A percentile compares a stretch with the other conserved stretches of the same genome.
These are phyloP conservation scores for Oryzias melastigma DNA, from an alignment of 2,113 vertebrate genomes.

Conservation along the genomic window DNA sequence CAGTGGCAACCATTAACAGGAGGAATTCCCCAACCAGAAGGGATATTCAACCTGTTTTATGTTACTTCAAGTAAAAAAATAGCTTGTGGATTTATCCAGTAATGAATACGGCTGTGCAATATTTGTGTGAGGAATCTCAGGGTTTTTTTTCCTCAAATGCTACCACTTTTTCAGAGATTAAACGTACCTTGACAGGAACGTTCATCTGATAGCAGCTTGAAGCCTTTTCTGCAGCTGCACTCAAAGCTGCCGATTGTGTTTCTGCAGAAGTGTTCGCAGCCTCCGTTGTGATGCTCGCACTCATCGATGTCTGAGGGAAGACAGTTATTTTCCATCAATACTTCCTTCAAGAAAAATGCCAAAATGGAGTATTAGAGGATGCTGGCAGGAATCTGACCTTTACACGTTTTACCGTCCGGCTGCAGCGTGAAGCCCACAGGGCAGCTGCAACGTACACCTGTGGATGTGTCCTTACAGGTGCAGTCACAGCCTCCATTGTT, in stretches of 20 bases:
- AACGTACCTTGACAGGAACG: slow-evolving; percentile 93
- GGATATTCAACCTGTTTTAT: slow-evolving; percentile 1
- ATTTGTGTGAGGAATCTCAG: too few species aligned
- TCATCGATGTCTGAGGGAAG: slow-evolving; percentile 89
- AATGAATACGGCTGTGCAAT: too few species aligned
- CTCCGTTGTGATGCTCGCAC: slow-evolving; percentile 88
- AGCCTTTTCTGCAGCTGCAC: slow-evolving; percentile 95
- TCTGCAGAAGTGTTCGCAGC: slow-evolving; percentile 95
- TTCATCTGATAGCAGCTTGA: slow-evolving; percentile 96
- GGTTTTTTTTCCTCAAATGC: too few species aligned
- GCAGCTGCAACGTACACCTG: slow-evolving; percentile 96
- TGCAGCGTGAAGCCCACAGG: slow-evolving; percentile 92
- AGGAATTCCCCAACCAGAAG: slow-evolving; percentile 57
- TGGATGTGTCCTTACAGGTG: slow-evolving; percentile 96
- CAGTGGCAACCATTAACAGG: slow-evolving; percentile 36
- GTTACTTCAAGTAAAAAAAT: slow-evolving; percentile 2
- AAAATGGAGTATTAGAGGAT: neutral
- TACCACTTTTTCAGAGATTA: too few species aligned
- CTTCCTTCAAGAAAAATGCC: neutral
- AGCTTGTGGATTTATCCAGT: neutral
- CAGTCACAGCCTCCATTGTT: slow-evolving; percentile 98
- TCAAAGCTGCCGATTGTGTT: slow-evolving; percentile 98
- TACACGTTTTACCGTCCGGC: slow-evolving; percentile 93
- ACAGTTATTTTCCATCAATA: neutral
- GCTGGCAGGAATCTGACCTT: slow-evolving; percentile 79